Evolutionary conservation across 2,888 invertebrate species (phyloP).

Genomic region (Hyppa rectilinea): DNA sequence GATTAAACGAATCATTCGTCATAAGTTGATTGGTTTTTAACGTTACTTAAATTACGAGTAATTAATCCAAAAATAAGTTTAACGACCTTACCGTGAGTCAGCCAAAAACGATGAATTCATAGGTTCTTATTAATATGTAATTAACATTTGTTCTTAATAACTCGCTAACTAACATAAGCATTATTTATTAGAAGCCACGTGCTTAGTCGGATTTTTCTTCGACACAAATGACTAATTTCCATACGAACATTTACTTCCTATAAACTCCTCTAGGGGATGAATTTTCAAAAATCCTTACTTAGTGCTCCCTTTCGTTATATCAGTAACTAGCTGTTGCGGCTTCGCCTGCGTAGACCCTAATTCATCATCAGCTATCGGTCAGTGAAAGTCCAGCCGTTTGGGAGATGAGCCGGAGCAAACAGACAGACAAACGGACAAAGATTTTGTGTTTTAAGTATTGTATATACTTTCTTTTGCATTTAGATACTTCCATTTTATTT

Average conservation of each 20-base stretch:
- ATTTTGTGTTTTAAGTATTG: no score
- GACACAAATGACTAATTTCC: not conserved
- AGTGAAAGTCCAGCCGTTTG: no score
- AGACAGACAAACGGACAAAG: no score
- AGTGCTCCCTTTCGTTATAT: not conserved
- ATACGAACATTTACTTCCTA: not conserved
- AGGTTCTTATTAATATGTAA: not conserved
- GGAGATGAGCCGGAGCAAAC: no score
- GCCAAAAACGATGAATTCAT: not conserved
- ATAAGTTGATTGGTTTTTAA: constrained; percentile 31
- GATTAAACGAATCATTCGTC: not conserved
- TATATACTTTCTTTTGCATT: no score
- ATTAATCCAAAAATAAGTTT: not conserved
- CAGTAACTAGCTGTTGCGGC: no score
- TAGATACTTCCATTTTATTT: no score
- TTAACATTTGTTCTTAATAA: not conserved
- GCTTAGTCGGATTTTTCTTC: not conserved
- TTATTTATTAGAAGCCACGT: not conserved
- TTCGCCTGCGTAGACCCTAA: no score
- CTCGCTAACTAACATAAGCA: not conserved
- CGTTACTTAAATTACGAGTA: constrained; percentile 4
- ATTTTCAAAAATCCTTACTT: not conserved
- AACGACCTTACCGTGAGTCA: not conserved
- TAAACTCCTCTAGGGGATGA: not conserved
- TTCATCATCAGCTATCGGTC: no score